Conservation (phyloP, 2,888 invertebrate species). For the Hetaerina titia region DNA sequence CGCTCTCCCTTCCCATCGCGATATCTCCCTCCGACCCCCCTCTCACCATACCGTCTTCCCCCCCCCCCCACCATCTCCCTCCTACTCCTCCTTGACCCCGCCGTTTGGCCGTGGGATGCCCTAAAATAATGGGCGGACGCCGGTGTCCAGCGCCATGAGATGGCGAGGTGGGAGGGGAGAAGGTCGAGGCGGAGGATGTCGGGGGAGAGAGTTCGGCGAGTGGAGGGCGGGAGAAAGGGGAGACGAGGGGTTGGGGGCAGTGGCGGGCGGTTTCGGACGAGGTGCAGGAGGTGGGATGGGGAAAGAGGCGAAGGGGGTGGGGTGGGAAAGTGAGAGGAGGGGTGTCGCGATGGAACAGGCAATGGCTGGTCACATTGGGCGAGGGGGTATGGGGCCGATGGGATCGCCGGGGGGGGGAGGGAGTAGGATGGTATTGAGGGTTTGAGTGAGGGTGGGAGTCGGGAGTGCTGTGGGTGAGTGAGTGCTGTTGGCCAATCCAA, state of each 20-base stretch:
- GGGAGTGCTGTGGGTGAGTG: neutral
- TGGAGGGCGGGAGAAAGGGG: neutral
- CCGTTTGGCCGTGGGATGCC: slow-evolving; percentile 54
- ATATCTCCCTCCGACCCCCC: neutral
- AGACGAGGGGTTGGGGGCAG: neutral
- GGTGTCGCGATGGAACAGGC: neutral
- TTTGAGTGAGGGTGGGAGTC: neutral
- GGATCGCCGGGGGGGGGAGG: neutral
- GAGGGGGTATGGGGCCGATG: neutral
- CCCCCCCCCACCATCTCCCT: neutral
- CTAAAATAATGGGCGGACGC: slow-evolving; percentile 63
- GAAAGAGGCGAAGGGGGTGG: neutral
- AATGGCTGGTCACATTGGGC: slow-evolving; percentile 48
- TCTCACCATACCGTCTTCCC: neutral
- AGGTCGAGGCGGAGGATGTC: neutral
- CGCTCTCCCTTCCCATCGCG: neutral
- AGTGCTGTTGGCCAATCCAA: neutral
- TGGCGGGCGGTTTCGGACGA: neutral
- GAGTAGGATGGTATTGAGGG: neutral
- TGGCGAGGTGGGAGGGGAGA: neutral
- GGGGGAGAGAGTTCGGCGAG: too few species aligned
- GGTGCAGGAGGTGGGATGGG: neutral
- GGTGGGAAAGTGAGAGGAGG: neutral
- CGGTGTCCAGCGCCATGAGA: slow-evolving; percentile 44
- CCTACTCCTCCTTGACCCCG: slow-evolving; percentile 51